A percentile compares a stretch with the other conserved stretches of the same genome.
These are phyloP conservation scores for Protonibea diacanthus DNA, from an alignment of 2,797 vertebrate species.

Conservation along the genomic window DNA sequence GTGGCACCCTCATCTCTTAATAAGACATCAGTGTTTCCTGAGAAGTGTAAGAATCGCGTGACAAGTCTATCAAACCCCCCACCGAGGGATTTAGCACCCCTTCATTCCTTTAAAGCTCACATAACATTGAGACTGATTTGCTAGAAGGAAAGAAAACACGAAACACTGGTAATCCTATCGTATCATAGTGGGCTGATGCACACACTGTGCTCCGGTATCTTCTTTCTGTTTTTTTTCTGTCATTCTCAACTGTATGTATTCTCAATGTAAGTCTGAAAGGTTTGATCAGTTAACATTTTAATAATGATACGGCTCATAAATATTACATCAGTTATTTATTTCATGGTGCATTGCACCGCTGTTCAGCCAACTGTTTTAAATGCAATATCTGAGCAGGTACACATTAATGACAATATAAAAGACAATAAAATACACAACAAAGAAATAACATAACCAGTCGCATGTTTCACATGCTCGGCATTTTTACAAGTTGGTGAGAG, in stretches of 20 bases:
- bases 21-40: constrained; percentile 60
- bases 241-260: constrained; percentile 12
- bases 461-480: not conserved
- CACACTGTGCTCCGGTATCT: constrained; percentile 27
- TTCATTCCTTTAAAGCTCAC: constrained; percentile 47
- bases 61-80: constrained; percentile 64
- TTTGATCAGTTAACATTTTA: not conserved
- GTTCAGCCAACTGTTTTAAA: not conserved
- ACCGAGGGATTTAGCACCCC: constrained; percentile 58
- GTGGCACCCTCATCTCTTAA: constrained; percentile 46
- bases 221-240: constrained; percentile 29
- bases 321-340: constrained; percentile 3
- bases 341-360: not conserved
- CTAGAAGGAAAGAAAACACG: constrained; percentile 44
- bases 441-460: not conserved
- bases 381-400: not conserved
- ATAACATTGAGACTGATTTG: constrained; percentile 40
- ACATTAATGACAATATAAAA: not conserved
- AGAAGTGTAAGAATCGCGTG: constrained; percentile 60
- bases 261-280: not conserved
- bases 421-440: not conserved
- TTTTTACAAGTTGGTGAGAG: not conserved
- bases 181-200: constrained; percentile 30
- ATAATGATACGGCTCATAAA: constrained; percentile 5
- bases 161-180: constrained; percentile 57